These are phyloP conservation scores for Syngnathus acus DNA, from an alignment of 2,797 vertebrate species.

Conservation along the genomic window DNA sequence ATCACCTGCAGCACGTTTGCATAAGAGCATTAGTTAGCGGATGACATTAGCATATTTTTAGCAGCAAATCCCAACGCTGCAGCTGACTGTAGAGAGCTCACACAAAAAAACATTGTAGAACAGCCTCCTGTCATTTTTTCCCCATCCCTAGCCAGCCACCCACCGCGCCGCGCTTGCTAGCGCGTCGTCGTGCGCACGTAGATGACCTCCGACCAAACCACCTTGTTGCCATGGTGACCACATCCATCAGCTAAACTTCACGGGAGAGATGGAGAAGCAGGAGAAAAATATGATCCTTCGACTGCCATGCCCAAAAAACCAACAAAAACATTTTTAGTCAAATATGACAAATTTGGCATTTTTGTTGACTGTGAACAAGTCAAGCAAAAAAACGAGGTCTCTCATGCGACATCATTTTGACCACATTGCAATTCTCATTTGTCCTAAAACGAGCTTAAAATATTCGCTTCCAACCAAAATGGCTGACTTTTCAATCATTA, in stretches of 20 bases:
- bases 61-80: not conserved
- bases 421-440: too few relatives aligned
- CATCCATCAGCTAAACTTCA: not conserved
- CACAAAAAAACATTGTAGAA: not conserved
- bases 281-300: conserved; percentile 1
- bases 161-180: not conserved
- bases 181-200: not conserved
- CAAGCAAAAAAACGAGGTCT: too few relatives aligned
- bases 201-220: conserved; percentile 5
- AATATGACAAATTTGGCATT: not conserved
- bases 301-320: not conserved
- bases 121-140: not conserved
- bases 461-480: not conserved
- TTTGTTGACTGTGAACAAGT: too few relatives aligned
- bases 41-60: conserved; percentile 2
- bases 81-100: not conserved
- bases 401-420: too few relatives aligned
- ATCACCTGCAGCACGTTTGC: not conserved
- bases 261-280: not conserved
- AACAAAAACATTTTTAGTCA: not conserved
- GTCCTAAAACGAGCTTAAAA: too few relatives aligned
- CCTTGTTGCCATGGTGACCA: conserved; percentile 5
- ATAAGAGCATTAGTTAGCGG: not conserved
- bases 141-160: not conserved
- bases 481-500: not conserved